Base-by-base conservation (phyloP, 1,140 invertebrate species). In the Lepidurus arcticus region DNA sequence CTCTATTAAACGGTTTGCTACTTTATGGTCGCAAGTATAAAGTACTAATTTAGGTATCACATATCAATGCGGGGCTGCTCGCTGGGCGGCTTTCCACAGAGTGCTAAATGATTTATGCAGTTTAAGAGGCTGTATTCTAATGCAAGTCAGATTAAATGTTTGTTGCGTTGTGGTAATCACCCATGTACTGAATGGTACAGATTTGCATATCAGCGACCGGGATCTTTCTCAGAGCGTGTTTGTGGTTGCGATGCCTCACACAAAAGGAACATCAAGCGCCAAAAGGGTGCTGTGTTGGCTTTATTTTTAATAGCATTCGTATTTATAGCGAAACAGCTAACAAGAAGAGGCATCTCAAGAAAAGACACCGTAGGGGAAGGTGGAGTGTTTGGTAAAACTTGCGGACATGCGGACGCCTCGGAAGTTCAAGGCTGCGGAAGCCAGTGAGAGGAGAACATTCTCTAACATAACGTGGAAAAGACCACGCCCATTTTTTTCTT, bases 331-430 rank as follows among this genome's bases (percentile, higher is more conserved):
- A 47, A 65, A 21, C 1, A 65, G 16, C 16, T 65, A 11, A 65
- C 13, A 21, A 7, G 53, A 65, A 65, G n/a, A 65, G 53, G 8
- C 53, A n/a, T 65, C 53, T 65, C 53, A 13, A 65, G 53, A 21
- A 34, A 65, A 65, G 53, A 65, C 53, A 65, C 53, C 53, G 16
- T 65, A 65, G 53, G 53, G 16, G 53, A 65, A 65, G 53, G 53
- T 65, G 53, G 53, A 65, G 53, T 65, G 7, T 65, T 65, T 7
- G 7, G 13, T 11, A 34, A 65, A 65, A 65, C 53, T 65, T 65
- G 53, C 53, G 53, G 53, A 65, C 53, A 65, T 21, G 53, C n/a
- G 53, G 53, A 21, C 53, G 53, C 53, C 53, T n/a, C 53, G 53
- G 16, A 65, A 65, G 53, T 65, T 65, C 53, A 65, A 65, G 53